Base-by-base conservation (phyloP, 2,113 vertebrate species). In the Ptychochromis oligacanthus region DNA sequence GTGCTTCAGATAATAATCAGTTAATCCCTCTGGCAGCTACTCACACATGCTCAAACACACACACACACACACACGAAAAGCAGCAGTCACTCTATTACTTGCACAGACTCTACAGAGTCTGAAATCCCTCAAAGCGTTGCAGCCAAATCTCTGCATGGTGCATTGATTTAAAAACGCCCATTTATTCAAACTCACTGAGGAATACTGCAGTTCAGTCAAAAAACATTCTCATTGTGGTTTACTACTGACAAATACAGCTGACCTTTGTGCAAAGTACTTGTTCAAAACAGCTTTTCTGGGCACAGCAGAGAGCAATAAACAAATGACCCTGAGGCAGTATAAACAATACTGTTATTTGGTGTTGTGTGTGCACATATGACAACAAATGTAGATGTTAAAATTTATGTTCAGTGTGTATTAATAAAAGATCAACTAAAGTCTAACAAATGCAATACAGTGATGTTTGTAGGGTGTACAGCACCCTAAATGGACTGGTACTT, bases 121-220 rank as follows among this genome's bases (percentile, higher is more conserved):
- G 43, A 81, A 85, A 83, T 72, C 54, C 79, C 64, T 52, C 40
- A 15, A 79, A 80, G 62, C 38, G 49, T 17, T 81, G 76, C 59
- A 84, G 81, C 62, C 80, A 83, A 82, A 88, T 82, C 84, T 76
- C 80, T 81, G 88, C 79, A 85, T 77, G 87, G 72, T 60, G 85
- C 89, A 78, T 83, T 89, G 87, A 91, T 88, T 90, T 87, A 54
- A 85, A 89, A 89, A 78, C 84, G 79, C 65, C 75, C 85, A 79
- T 88, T 93, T 87, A 85, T 88, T 89, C 88, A 77, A 86, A 76
- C 80, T 84, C 79, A 83, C 80, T 20, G 70, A 88, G 65, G 59
- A 86, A 79, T 34, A 22, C 40, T 78, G 77, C 72, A 61, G 77
- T 83, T 84, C 43, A 80, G 84, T 86, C 80, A 75, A 49, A 82